These are phyloP conservation scores for Harpagus bidentatus DNA, from an alignment of 2,113 vertebrate genomes.

Conservation along the genomic window DNA sequence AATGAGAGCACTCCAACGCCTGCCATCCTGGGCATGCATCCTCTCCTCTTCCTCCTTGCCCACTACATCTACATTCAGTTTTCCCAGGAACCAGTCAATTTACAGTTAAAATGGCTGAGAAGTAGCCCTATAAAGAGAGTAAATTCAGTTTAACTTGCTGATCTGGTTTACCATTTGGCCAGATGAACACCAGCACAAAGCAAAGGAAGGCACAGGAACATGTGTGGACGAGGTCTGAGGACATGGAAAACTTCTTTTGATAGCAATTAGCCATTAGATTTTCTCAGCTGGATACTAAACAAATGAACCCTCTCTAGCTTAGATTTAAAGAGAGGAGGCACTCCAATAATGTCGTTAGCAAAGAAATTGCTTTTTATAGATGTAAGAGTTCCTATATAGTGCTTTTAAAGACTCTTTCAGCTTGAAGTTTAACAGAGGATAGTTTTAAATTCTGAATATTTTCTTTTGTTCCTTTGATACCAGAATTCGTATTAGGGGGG, in stretches of 20 bases:
- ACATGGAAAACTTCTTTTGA: background rate
- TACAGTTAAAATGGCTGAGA: background rate
- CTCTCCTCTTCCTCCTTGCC: background rate
- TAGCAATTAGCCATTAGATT: background rate
- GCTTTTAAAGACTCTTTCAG: background rate
- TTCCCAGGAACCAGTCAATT: background rate
- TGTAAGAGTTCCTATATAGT: background rate
- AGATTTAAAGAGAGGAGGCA: background rate
- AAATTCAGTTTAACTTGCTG: background rate
- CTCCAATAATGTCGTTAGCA: background rate
- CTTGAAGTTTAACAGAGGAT: background rate
- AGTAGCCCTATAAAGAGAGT: background rate
- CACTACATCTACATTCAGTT: background rate
- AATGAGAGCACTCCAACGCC: background rate
- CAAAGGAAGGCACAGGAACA: background rate
- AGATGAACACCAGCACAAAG: background rate
- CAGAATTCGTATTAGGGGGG: background rate
- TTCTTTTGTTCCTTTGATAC: conserved; percentile 5
- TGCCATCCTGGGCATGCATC: fast-evolving
- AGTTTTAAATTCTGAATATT: background rate
- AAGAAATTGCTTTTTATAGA: background rate
- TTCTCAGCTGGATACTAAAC: conserved; percentile 4
- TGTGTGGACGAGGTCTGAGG: background rate
- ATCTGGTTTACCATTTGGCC: background rate
- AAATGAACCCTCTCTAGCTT: background rate